A percentile compares a stretch with the other conserved stretches of the same genome.
These are phyloP conservation scores for Climacteris rufus DNA, from an alignment of 2,113 vertebrate species.

Conservation along the genomic window DNA sequence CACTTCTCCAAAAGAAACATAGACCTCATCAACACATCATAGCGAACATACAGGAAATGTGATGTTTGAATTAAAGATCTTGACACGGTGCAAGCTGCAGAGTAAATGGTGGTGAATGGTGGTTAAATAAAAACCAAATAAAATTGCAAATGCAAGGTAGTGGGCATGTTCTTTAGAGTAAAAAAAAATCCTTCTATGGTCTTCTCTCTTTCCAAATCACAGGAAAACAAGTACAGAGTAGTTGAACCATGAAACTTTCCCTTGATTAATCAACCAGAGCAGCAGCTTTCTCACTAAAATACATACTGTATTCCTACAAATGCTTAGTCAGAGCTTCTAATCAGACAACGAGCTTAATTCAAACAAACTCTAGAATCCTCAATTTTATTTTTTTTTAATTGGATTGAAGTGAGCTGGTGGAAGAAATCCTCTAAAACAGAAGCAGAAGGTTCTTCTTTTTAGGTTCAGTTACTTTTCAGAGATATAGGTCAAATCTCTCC, in stretches of 20 bases:
- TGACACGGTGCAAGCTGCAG: background rate
- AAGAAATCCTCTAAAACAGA: background rate
- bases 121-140: background rate
- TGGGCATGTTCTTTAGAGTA: background rate
- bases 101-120: background rate
- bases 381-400: background rate
- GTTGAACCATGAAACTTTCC: background rate
- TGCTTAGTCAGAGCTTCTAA: background rate
- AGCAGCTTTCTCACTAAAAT: background rate
- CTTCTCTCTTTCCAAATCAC: background rate
- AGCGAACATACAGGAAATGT: background rate
- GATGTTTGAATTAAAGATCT: background rate
- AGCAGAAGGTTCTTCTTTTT: background rate
- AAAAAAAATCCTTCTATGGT: background rate
- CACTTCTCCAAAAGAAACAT: background rate
- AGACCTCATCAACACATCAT: background rate
- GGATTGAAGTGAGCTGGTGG: background rate
- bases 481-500: background rate
- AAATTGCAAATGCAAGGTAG: background rate
- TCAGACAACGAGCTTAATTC: background rate
- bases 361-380: background rate
- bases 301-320: background rate
- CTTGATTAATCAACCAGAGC: conserved; percentile 1
- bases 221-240: background rate
- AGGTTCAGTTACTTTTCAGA: background rate